These are phyloP conservation scores for fruit fly (Drosophila melanogaster) DNA, from an alignment of 1,140 invertebrate species.

Conservation along the genomic window Release_6_plus_ISO1_MT NT_033779.5:3934501-3935000, in stretches of 20 bases:
- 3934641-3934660: slow-evolving; percentile 44
- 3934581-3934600: slow-evolving; percentile 3
- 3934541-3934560: slow-evolving; percentile 32
- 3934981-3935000: slow-evolving; percentile 6
- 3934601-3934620: slow-evolving; percentile 51
- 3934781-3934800: not conserved
- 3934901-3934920: slow-evolving; percentile 44
- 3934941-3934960: not conserved
- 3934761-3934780: not conserved
- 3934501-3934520: slow-evolving; percentile 70
- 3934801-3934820: slow-evolving; percentile 62
- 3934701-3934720: too few relatives aligned
- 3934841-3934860: not conserved
- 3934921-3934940: slow-evolving; percentile 56
- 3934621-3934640: slow-evolving; percentile 44
- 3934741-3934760: too few relatives aligned
- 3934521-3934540: slow-evolving; percentile 1
- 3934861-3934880: slow-evolving; percentile 25
- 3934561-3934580: slow-evolving; percentile 23
- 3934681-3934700: not conserved
- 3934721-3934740: too few relatives aligned
- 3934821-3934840: slow-evolving; percentile 68
- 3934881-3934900: slow-evolving; percentile 69
- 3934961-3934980: not conserved
- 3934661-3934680: slow-evolving; percentile 1